Evolutionary conservation across 92 coral and sea anemone genomes (phyloP), one percentile per base, ranked within the genome.

Genomic region (Epizoanthus stellaris): DNA sequence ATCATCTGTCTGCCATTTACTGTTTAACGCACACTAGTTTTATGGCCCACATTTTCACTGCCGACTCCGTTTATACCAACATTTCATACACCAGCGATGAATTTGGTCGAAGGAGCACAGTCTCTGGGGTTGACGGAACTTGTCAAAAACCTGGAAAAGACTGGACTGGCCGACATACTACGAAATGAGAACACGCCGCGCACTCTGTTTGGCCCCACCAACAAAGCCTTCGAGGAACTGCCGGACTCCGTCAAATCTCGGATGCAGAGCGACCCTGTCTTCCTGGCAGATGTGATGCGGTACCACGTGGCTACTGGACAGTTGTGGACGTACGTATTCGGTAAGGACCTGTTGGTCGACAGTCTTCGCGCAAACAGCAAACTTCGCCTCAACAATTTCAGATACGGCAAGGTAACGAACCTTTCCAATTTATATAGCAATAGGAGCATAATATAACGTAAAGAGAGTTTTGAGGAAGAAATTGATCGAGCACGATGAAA

Each of bases 131-230:
- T 93, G 53, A 93, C 94, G 23, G 83, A 88, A 56, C 90, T 95
- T 16, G 86, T 89, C 2, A 75, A 87, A 19, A 65, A 82, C 63
- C 73, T 95, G 52, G 85, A 93, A 65, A 45, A 66, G 13, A 88
- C 93, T 62, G 88, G 89, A 21, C 84, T 95, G 6, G 77, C 91
- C 6, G 74, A 65, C 14, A 81, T 83, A 0, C 64, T 94, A 2
- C 80, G 74, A 60, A 83, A 84, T 7, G 88, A 73, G 3, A 73
- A 76, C 60, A 75, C 86, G 3, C 92, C 93, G 12, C 88, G 86
- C 16, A 95, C 98, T 7, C 77, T 93, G 49, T 93, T 95, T 59
- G 98, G 96, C 19, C 98, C 98, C n/a, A 91, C 98, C 6, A 81
- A 95, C 91, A 89, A 91, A 53, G 98, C 98, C 2, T 93, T 95